These are phyloP conservation scores for Ranitomeya variabilis DNA, from an alignment of 2,113 vertebrate species.

Conservation along the genomic window DNA sequence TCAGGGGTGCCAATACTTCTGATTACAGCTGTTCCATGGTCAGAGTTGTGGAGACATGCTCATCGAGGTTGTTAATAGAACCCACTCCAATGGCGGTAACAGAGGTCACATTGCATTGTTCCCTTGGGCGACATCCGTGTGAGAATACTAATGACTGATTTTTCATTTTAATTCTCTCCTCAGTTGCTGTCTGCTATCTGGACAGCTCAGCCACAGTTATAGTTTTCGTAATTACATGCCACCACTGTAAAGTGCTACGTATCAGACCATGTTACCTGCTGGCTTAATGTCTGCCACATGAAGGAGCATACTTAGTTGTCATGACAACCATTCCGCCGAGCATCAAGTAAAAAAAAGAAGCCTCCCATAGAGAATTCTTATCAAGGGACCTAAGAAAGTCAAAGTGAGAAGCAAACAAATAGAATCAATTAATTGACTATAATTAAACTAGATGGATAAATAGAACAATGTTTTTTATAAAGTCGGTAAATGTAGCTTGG, in stretches of 20 bases:
- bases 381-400: slow-evolving; percentile 39
- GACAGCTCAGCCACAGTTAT: neutral
- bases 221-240: slow-evolving; percentile 17
- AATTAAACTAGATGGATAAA: neutral
- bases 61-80: neutral
- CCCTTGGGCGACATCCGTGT: neutral
- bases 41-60: neutral
- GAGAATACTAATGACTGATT: neutral
- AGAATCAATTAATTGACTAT: slow-evolving; percentile 12
- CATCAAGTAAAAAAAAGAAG: slow-evolving; percentile 2
- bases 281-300: slow-evolving; percentile 32
- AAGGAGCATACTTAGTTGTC: slow-evolving; percentile 46
- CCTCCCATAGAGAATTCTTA: slow-evolving; percentile 30
- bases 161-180: neutral
- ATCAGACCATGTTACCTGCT: slow-evolving; percentile 34
- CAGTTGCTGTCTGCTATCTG: neutral
- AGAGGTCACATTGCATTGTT: neutral
- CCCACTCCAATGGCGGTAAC: neutral
- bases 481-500: no score
- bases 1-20: no score
- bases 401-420: slow-evolving; percentile 33
- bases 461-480: neutral
- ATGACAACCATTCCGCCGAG: slow-evolving; percentile 30
- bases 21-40: neutral
- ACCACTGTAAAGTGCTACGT: neutral